phyloP scores from a whole-genome alignment of 2,797 vertebrate genomes.

The Sphenopsis melanotis region DNA sequence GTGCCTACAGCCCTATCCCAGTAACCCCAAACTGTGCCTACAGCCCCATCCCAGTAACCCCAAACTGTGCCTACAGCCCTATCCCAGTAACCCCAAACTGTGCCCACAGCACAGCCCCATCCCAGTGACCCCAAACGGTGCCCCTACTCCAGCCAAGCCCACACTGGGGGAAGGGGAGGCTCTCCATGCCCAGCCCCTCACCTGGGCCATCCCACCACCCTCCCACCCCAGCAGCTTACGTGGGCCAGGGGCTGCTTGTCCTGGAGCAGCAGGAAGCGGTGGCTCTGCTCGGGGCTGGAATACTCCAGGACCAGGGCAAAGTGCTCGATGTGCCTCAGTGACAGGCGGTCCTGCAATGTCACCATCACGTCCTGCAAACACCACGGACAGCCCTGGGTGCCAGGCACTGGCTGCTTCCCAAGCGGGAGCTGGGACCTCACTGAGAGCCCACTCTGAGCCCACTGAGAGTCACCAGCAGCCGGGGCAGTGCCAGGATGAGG shows the following conservation, averaged over 20 bases:
- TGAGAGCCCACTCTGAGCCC: background rate
- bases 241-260: slow-evolving; percentile 96
- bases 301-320: slow-evolving; percentile 96
- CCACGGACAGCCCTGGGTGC: background rate
- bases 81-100: too few species aligned
- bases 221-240: slow-evolving; percentile 73
- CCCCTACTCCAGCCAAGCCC: background rate
- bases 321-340: slow-evolving; percentile 95
- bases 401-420: background rate
- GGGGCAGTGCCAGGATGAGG: accelerated
- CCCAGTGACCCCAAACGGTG: too few species aligned
- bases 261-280: slow-evolving; percentile 91
- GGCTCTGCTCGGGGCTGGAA: slow-evolving; percentile 88
- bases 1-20: too few species aligned
- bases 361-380: slow-evolving; percentile 91
- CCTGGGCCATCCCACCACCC: accelerated
- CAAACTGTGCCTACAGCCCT: too few species aligned
- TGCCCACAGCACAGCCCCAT: too few species aligned
- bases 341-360: slow-evolving; percentile 95
- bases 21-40: too few species aligned
- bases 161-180: background rate
- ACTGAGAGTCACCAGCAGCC: background rate
- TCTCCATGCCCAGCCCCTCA: background rate
- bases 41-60: too few species aligned
- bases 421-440: background rate